Evolutionary conservation across 37 sponge, comb jelly and placozoan species (phyloP).

Genomic region (Crambe crambe): DNA sequence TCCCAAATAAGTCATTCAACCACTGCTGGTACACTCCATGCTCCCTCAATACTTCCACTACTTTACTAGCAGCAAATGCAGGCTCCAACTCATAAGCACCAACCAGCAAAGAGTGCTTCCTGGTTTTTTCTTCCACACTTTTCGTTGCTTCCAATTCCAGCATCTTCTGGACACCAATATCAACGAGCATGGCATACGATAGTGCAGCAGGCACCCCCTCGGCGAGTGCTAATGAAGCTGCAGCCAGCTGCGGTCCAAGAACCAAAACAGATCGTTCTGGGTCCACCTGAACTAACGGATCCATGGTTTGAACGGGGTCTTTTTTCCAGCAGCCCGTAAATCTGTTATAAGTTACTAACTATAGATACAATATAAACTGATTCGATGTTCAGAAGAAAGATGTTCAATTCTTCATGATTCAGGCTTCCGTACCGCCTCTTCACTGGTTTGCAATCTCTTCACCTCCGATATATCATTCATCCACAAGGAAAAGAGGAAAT

Average conservation of each 20-base stretch:
- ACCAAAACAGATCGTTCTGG: constrained; percentile 50
- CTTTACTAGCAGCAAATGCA: constrained; percentile 31
- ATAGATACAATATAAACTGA: too few species aligned
- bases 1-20: constrained; percentile 33
- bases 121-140: constrained; percentile 7
- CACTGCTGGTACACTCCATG: constrained; percentile 43
- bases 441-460: too few species aligned
- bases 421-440: background rate
- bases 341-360: too few species aligned
- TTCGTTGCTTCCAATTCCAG: constrained; percentile 31
- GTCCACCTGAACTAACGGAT: constrained; percentile 31
- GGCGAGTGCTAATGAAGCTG: constrained; percentile 15
- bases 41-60: constrained; percentile 32
- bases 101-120: constrained; percentile 35
- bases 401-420: background rate
- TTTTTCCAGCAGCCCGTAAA: too few species aligned
- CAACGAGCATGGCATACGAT: constrained; percentile 27
- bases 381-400: too few species aligned
- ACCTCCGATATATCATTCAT: too few species aligned
- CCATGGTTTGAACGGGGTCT: too few species aligned
- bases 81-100: constrained; percentile 59
- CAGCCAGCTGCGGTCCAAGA: constrained; percentile 48
- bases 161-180: constrained; percentile 32
- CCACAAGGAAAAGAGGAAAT: too few species aligned
- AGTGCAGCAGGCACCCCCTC: constrained; percentile 17